These are phyloP conservation scores for Gulo gulo DNA, from an alignment of 2,113 vertebrate genomes.

Conservation along the genomic window DNA sequence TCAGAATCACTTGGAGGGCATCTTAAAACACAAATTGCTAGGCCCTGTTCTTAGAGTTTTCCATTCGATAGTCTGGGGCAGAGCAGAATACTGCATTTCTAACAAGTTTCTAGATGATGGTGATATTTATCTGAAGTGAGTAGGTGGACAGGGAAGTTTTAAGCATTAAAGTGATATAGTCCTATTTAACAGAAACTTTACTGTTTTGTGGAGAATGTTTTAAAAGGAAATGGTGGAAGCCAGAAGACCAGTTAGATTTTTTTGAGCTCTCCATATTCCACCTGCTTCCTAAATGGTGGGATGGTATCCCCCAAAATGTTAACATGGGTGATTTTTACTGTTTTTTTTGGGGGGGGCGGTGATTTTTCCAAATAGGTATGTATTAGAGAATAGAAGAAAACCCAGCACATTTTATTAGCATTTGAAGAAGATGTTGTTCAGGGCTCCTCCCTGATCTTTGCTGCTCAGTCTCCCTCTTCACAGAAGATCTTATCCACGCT, in stretches of 20 bases:
- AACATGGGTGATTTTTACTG: not conserved
- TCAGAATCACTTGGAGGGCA: not conserved
- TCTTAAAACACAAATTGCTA: not conserved
- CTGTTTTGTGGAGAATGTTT: not conserved
- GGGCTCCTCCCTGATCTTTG: not conserved
- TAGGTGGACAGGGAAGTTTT: not conserved
- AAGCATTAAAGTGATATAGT: not conserved
- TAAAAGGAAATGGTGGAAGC: not conserved
- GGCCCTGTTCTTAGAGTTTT: not conserved
- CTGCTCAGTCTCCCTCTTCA: not conserved
- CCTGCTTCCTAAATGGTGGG: not conserved
- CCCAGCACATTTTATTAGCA: not conserved
- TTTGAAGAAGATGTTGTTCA: not conserved
- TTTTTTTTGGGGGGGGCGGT: not conserved
- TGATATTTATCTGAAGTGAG: not conserved
- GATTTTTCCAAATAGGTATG: not conserved
- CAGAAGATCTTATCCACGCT: not conserved
- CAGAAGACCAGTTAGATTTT: not conserved
- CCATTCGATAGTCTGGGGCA: not conserved
- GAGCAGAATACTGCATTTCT: not conserved
- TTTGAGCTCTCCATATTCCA: not conserved
- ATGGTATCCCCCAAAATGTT: not conserved
- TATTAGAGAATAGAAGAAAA: slow-evolving; percentile 25
- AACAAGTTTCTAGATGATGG: not conserved
- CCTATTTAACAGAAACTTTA: not conserved